Base-by-base conservation (phyloP, 2,113 vertebrate species). In the Alosa alosa region DNA sequence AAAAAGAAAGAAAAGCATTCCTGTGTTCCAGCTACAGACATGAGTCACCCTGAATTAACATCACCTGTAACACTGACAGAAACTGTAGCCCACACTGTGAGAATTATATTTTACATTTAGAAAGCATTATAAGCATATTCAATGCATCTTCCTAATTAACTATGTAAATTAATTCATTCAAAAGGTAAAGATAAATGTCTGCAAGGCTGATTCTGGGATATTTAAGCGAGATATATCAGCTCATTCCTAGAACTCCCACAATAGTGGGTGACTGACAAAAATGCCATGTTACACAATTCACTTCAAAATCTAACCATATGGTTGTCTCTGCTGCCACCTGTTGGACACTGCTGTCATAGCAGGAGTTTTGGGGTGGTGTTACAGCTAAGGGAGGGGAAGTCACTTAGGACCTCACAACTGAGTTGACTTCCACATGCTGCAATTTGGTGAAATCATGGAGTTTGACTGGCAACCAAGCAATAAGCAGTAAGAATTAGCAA, bases 321-420 rank as follows among this genome's bases (percentile, higher is more conserved):
- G 57, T 85, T 50, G 46, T 41, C 39, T 86, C 64, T 89, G 81
- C 84, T 88, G 83, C 84, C 88, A 81, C 46, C 86, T 84, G 68
- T 45, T 86, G 85, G 9, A 55, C 82, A 55, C 22, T 81, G 20
- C 22, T 44, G 31, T 60, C 60, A 81, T 25, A 44, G 8, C 64
- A 72, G 64, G 64, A 4, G 6, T 4, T 36, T 72, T 31, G n/a
- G 64, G 64, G 64, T 8, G n/a, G n/a, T 64, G 22, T 20, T 8
- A 64, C 57, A 31, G 31, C 1, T 64, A 8, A 25, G 22, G 22
- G 57, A n/a, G 57, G 22, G 17, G 2, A 55, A 55, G 41, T 55
- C 52, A 55, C 52, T 18, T 55, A 55, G 52, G 52, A 55, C 52
- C 52, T 17, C 52, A 1, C 17, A 55, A 55, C 52, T 55, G 52